Evolutionary conservation across 2,888 invertebrate genomes (phyloP).

Genomic region (Erynnis tages): DNA sequence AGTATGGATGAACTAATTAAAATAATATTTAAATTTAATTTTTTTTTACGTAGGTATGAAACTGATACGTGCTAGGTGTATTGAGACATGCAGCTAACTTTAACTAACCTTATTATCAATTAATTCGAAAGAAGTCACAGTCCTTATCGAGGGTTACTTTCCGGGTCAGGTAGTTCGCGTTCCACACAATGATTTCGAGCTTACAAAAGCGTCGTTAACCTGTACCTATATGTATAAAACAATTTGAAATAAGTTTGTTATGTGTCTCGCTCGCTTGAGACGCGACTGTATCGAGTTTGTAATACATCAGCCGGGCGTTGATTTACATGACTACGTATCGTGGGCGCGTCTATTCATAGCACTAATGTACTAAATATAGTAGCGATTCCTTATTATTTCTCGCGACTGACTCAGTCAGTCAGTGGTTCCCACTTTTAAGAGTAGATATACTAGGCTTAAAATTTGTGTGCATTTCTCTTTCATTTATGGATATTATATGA

Average conservation of each 20-base stretch:
- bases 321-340: constrained; percentile 71
- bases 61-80: not conserved
- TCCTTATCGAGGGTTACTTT: constrained; percentile 47
- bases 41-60: not conserved
- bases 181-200: constrained; percentile 46
- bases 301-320: constrained; percentile 76
- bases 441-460: constrained; percentile 34
- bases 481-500: too few relatives aligned
- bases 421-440: constrained; percentile 61
- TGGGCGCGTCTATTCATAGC: constrained; percentile 77
- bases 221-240: constrained; percentile 35
- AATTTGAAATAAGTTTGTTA: constrained; percentile 35
- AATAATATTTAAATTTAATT: not conserved
- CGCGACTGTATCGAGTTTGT: constrained; percentile 60
- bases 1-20: not conserved
- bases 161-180: constrained; percentile 52
- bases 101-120: constrained; percentile 38
- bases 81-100: not conserved
- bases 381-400: constrained; percentile 76
- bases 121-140: constrained; percentile 36
- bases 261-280: constrained; percentile 31
- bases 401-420: constrained; percentile 63
- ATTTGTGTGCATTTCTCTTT: constrained; percentile 11
- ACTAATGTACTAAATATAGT: constrained; percentile 78
- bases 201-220: constrained; percentile 38